These are phyloP conservation scores for Ramphastos sulfuratus DNA, from an alignment of 2,113 vertebrate species.

Conservation along the genomic window DNA sequence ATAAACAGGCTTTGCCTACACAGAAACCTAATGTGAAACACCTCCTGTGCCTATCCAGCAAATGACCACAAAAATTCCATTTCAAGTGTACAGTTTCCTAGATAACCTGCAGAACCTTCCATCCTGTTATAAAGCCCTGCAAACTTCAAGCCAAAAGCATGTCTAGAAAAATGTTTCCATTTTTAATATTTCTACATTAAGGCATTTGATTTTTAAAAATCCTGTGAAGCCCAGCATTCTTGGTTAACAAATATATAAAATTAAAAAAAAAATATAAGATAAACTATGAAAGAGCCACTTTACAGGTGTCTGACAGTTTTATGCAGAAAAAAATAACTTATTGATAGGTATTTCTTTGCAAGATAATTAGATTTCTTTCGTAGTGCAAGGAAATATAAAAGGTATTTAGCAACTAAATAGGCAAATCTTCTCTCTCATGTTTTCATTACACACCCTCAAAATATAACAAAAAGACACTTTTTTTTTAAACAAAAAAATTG, in stretches of 20 bases:
- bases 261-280: not conserved
- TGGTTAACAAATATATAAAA: not conserved
- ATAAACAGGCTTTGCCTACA: not conserved
- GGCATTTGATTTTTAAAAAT: not conserved
- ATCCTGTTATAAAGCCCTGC: not conserved
- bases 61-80: not conserved
- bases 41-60: not conserved
- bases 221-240: not conserved
- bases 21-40: not conserved
- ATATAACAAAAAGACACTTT: slow-evolving; percentile 29
- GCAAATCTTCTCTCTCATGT: slow-evolving; percentile 6
- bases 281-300: not conserved
- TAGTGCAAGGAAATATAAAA: not conserved
- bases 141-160: not conserved
- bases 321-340: not conserved
- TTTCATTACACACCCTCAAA: slow-evolving; percentile 47
- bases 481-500: not conserved
- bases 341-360: not conserved
- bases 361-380: slow-evolving; percentile 5
- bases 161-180: not conserved
- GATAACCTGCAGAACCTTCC: not conserved
- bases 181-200: not conserved
- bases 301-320: not conserved
- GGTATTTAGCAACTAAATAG: slow-evolving; percentile 3
- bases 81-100: not conserved